These are phyloP conservation scores for Mycetomoellerius zeteki DNA, from an alignment of 1,140 invertebrate species.

Conservation along the genomic window DNA sequence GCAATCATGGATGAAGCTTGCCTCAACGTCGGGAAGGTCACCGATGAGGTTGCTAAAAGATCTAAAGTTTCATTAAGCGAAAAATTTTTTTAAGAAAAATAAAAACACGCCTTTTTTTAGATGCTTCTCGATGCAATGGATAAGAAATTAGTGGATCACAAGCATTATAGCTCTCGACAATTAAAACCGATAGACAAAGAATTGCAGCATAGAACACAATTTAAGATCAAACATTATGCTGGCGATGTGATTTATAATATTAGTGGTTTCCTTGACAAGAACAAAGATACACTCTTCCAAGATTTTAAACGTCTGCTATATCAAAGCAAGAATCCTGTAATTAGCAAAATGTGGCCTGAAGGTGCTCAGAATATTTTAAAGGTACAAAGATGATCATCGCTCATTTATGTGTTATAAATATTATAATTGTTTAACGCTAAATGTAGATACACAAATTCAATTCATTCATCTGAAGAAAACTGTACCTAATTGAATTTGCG, in stretches of 20 bases:
- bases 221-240: slow-evolving; percentile 96
- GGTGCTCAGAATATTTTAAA: slow-evolving; percentile 96
- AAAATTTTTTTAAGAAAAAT: not conserved
- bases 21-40: slow-evolving; percentile 97
- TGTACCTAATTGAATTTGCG: not conserved
- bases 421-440: not conserved
- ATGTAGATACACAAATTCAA: not conserved
- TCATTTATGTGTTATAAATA: not conserved
- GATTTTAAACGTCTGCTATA: slow-evolving; percentile 97
- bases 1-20: slow-evolving; percentile 98
- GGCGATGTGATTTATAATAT: slow-evolving; percentile 98
- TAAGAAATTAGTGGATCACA: slow-evolving; percentile 94
- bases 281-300: slow-evolving; percentile 97
- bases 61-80: slow-evolving; percentile 20
- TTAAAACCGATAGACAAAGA: slow-evolving; percentile 93
- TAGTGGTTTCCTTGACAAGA: slow-evolving; percentile 97
- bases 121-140: slow-evolving; percentile 98
- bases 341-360: slow-evolving; percentile 98
- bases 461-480: not conserved
- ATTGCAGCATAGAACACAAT: slow-evolving; percentile 93
- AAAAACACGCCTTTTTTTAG: slow-evolving; percentile 80
- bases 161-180: slow-evolving; percentile 96
- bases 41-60: slow-evolving; percentile 90
- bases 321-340: slow-evolving; percentile 92
- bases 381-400: slow-evolving; percentile 84